phyloP scores from a whole-genome alignment of 2,113 vertebrate species.

The Syrrhaptes paradoxus region DNA sequence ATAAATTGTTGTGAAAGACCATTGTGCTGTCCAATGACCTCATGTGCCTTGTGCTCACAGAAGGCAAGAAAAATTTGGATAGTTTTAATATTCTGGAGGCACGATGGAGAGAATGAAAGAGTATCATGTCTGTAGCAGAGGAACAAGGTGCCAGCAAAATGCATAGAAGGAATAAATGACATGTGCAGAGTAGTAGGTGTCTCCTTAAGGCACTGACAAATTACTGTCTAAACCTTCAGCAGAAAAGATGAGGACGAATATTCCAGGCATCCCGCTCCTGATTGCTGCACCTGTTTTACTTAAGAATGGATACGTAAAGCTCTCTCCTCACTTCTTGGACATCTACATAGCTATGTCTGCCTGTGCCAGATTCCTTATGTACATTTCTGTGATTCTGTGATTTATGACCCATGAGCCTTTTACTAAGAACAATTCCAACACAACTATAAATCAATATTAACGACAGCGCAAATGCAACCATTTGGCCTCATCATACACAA shows the following conservation, averaged over 20 bases:
- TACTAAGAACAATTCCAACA: neutral
- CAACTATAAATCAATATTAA: neutral
- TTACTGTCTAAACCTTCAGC: neutral
- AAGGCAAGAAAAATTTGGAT: neutral
- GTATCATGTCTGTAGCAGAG: neutral
- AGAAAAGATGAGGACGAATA: neutral
- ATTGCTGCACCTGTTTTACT: neutral
- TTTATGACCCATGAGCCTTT: no score
- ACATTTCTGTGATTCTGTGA: no score
- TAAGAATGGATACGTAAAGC: neutral
- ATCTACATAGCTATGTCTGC: neutral
- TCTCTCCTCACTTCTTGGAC: neutral
- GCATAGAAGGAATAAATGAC: neutral
- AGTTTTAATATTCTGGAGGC: neutral
- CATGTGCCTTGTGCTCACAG: neutral
- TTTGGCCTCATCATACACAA: neutral
- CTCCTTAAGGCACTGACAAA: neutral
- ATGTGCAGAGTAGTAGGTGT: neutral
- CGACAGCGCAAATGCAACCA: neutral
- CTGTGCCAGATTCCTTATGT: neutral
- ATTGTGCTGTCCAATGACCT: accelerated
- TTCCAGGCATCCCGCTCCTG: neutral
- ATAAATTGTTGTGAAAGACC: neutral
- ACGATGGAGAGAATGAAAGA: neutral
- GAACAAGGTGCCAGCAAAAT: neutral